Base-by-base conservation (phyloP, 2,888 invertebrate species). In the Cataglyphis livida region DNA sequence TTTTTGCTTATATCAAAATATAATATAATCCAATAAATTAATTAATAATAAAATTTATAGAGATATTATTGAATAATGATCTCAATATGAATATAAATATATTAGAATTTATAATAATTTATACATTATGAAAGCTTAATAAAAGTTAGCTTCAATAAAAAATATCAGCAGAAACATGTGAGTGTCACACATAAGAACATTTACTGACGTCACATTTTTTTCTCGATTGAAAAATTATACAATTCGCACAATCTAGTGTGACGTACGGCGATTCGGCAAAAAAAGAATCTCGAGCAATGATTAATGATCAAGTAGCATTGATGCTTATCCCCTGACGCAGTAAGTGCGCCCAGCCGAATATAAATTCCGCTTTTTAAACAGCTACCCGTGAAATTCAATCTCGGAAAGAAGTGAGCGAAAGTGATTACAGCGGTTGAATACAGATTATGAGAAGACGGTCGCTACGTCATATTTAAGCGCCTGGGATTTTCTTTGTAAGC, bases 361-460 rank as follows among this genome's bases (percentile, higher is more conserved):
- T 89, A 87, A 86, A 89, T 89, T 84, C 75, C 62, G 82, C 66
- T 71, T 59, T 82, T 87, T 87, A 82, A 85, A 82, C 82, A 76
- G 64, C 83, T 70, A 66, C 73, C 66, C 81, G 84, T 59, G 65
- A 65, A 79, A 85, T 85, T 84, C 76, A 85, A 85, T 87, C 83
- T 87, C 74, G 62, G 51, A 59, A 18, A 51, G 32, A 78, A 54
- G 74, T 44, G 83, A 84, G 83, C 79, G 85, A 82, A 87, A 84
- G 78, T 79, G 85, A 89, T 89, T 83, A 84, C 75, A 71, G 79
- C 74, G 85, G 73, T 85, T 76, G 81, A 85, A 81, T 84, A 71
- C 71, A 82, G 70, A 85, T 89, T 85, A 84, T 81, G 82, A 73
- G 61, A 66, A 84, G 61, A 74, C 57, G 48, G 71, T 51, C 70